Evolutionary conservation across 1,140 invertebrate species (phyloP).

Genomic region (Uloborus diversus): DNA sequence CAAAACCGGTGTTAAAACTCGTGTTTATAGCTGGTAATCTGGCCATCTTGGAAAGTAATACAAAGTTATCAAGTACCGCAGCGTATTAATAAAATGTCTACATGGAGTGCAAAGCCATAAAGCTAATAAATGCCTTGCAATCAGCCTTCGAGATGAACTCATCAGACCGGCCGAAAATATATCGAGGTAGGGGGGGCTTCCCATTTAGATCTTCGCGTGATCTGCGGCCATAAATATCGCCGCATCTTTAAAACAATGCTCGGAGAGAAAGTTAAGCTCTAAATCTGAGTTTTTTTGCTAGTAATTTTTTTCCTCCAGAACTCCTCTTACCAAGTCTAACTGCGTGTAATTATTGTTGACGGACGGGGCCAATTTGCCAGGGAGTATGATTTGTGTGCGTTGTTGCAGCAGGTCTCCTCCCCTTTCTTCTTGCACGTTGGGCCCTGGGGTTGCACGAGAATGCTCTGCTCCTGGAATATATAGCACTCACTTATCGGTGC

Average conservation of each 20-base stretch:
- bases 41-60: no score
- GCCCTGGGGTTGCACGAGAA: conserved; percentile 43
- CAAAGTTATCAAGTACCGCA: no score
- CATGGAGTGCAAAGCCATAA: no score
- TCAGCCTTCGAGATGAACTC: no score
- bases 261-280: background rate
- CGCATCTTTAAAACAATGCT: conserved; percentile 35
- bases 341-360: conserved; percentile 57
- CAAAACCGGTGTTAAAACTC: no score
- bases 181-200: no score
- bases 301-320: background rate
- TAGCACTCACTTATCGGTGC: conserved; percentile 53
- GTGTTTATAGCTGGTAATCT: no score
- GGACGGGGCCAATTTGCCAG: conserved; percentile 41
- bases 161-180: no score
- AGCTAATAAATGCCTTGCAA: no score
- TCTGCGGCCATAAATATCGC: conserved; percentile 38
- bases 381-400: conserved; percentile 53
- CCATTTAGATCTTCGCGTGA: conserved; percentile 30
- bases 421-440: conserved; percentile 12
- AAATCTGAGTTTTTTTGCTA: background rate
- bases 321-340: conserved; percentile 38
- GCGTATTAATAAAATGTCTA: no score
- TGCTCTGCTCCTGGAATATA: conserved; percentile 51
- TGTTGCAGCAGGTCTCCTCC: conserved; percentile 39